Evolutionary conservation across 1,140 invertebrate species (phyloP), one percentile per base, ranked within the genome.

Genomic region (Drosophila sp.): DNA sequence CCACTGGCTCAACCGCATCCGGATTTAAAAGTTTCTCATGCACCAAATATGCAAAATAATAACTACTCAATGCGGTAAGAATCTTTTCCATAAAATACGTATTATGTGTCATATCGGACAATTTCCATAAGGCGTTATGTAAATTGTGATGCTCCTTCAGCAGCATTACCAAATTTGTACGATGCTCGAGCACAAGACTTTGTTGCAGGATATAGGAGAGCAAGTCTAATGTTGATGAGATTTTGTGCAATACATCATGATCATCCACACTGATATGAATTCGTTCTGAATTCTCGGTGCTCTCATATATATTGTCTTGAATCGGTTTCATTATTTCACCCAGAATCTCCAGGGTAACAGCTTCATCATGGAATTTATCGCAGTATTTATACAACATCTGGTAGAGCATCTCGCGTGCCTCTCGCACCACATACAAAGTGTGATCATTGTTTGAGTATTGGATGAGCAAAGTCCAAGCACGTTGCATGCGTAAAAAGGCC

Each of bases 401-500:
- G 44, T 92, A 93, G 1, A 95, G 80, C 72, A 95, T 93, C 32
- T 92, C 92, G 35, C 94, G 93, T 5, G 94, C 93, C 70, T 94
- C 94, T 23, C 93, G 92, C 0, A 93, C 93, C n/a, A 95, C 93
- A 71, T 95, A 95, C 70, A 95, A 80, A 5, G 95, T 95, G 40
- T 95, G 93, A 91, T 94, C 94, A 56, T 92, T 85, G 62, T 94
- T 93, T 60, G 93, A 93, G 63, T 93, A 93, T 50, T 93, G 92
- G 2, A 95, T 86, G 3, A 94, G 91, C 57, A 93, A 80, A 29
- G 80, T 90, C 94, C 95, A 95, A 4, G 86, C 71, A 77, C 93
- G 91, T 68, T 92, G 92, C 54, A 93, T 71, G 27, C 93, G 91
- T 1, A 95, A 83, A 93, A 94, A 95, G 32, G 93, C 79, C 33